Evolutionary conservation across 2,797 vertebrate genomes (phyloP), one percentile per base, ranked within the genome.

Genomic region (Lithobates sylvaticus): DNA sequence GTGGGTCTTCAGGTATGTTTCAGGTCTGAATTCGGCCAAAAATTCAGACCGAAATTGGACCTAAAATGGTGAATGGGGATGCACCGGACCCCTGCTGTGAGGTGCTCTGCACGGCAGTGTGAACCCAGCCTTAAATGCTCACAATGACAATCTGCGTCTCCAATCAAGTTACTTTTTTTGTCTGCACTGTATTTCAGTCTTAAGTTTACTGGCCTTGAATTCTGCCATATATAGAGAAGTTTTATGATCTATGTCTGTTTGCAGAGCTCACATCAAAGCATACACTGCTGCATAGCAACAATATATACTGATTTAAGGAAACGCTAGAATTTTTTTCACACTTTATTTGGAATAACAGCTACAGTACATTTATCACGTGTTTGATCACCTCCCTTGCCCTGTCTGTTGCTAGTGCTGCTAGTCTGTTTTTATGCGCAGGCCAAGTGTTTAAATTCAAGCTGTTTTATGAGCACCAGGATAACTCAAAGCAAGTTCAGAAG

Each of bases 401-500:
- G 44, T n/a, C 5, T 15, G 27, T 74, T 44, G 16, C 61, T 76
- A 34, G 42, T 29, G 44, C 32, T 84, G 26, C 39, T 4, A 23
- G 44, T 16, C 34, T 81, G 67, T 81, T 70, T 10, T 71, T 44
- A 34, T 47, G 83, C 16, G 0, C 6, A 21, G 77, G 36, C 84
- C 64, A 81, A 81, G 23, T 21, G 32, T 69, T 44, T 75, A 71
- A 54, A 10, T 67, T 61, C 15, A 61, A 65, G 21, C 34, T 3
- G 39, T 26, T 67, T 54, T 6, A 29, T 8, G 67, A 54, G 27
- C 8, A 3, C 12, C 58, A 76, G 64, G 42, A 81, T 50, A 27
- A 76, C 61, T 75, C 68, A 50, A 74, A 79, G 44, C 65, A 75
- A 67, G 64, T 81, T 68, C 42, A 8, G 54, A 42, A 27, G 71